These are phyloP conservation scores for Nothobranchius furzeri DNA, from an alignment of 2,113 vertebrate species.

Conservation along the genomic window DNA sequence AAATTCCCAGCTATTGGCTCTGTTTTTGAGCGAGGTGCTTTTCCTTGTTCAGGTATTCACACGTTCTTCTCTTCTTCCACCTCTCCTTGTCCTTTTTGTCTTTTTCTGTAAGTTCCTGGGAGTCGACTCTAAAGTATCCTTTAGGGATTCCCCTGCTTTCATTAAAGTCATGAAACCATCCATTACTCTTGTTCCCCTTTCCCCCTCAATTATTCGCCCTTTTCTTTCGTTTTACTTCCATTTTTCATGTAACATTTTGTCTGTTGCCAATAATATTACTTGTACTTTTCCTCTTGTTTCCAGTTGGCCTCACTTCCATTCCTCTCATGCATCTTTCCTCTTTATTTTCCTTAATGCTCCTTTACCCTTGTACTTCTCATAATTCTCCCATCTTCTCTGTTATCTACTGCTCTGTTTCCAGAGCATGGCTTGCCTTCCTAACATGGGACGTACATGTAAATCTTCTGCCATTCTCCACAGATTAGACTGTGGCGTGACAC, in stretches of 20 bases:
- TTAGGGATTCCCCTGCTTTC: constrained; percentile 61
- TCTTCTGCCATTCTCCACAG: constrained; percentile 45
- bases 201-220: constrained; percentile 22
- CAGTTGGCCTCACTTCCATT: constrained; percentile 19
- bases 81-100: constrained; percentile 5
- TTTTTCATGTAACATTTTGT: neutral
- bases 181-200: constrained; percentile 39
- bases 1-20: constrained; percentile 2
- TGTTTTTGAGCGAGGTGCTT: constrained; percentile 24
- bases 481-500: constrained; percentile 26
- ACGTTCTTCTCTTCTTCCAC: constrained; percentile 3
- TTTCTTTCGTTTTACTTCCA: constrained; percentile 1
- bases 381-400: constrained; percentile 37
- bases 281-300: neutral
- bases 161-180: constrained; percentile 69
- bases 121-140: constrained; percentile 64
- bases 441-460: constrained; percentile 49
- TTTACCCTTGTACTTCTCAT: constrained; percentile 7
- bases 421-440: constrained; percentile 18
- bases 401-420: constrained; percentile 26
- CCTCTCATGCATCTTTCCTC: constrained; percentile 13
- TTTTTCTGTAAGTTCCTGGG: constrained; percentile 35
- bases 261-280: constrained; percentile 27
- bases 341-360: constrained; percentile 1
- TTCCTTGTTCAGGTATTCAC: constrained; percentile 24